Evolutionary conservation across 2,888 invertebrate species (phyloP), one percentile per base, ranked within the genome.

Genomic region (Eilema sororculum): DNA sequence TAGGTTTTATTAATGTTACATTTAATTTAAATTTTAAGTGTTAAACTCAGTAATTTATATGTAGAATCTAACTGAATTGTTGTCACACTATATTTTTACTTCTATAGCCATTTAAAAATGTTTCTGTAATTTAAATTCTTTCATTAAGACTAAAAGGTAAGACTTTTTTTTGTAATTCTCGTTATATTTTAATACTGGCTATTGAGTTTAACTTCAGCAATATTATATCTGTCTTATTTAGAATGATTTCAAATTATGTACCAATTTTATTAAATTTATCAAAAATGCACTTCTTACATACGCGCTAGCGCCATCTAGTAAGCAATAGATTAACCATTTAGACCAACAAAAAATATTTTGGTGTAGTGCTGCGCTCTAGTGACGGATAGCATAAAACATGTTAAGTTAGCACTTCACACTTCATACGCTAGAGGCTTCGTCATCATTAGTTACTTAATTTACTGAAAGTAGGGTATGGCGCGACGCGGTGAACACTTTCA

Each of bases 331-430:
- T 20, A 25, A 30, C 8, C 2, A 63, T 3, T 2, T 20, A 59
- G 12, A 28, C 8, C 20, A 16, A 10, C 10, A n/a, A 24, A 59
- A n/a, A 5, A 12, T 16, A 46, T 22, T 30, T 24, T 58, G 10
- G 8, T 56, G 20, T 8, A 1, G 75, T 79, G 65, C 73, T 77
- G 85, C 80, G 78, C 84, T 69, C 86, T 82, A 73, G 71, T 60
- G 65, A 22, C 37, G 25, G 77, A 67, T 81, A 79, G 73, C 12
- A 24, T 41, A 6, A 30, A 22, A 59, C 65, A 64, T 12, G 12
- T 12, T 65, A 64, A 28, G n/a, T 25, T 8, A 9, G 16, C 5
- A 13, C 25, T 20, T 22, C 25, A 41, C 41, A 33, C n/a, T n/a
- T 20, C 30, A 12, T 22, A 24, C 52, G 1, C 52, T 52, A 52